Base-by-base conservation (phyloP, 2,113 vertebrate genomes). In the Urocolius indicus region DNA sequence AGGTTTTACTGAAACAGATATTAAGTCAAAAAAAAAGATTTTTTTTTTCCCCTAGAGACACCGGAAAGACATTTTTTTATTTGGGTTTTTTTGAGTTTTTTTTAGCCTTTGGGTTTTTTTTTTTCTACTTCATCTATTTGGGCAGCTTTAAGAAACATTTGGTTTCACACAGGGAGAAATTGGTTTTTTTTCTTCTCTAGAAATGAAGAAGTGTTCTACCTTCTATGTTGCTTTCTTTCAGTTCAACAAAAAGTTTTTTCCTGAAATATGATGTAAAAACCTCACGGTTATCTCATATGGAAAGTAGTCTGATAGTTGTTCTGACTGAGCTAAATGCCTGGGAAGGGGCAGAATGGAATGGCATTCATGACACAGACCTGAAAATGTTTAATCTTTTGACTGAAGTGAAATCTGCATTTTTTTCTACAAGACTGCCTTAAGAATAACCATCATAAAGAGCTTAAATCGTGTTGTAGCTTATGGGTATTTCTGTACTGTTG, bases 401-500 rank as follows among this genome's bases (percentile, higher is more conserved):
- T 80, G 48, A 89, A 83, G 22, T 84, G 81, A 91, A 91, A 76
- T 71, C 69, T 72, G 5, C 15, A 15, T 78, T 93, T 95, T 95
- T 41, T 87, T 88, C 74, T 84, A 21, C 54, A 75, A 78, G 30
- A 24, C 41, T 93, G 36, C 58, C 54, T 74, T 79, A 84, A 76
- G 55, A n/a, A 45, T 48, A 95, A 46, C 32, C 45, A 57, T 66
- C 78, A 72, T 22, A 80, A 93, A 89, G 48, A 74, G 46, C 85
- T 90, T 91, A 79, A 88, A 92, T 91, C 66, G 49, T 63, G 22
- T 61, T 68, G 45, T 92, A 87, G 36, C 49, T 96, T 71, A 52
- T 68, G 73, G 73, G 66, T 77, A 89, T 94, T 95, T 96, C 90
- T 89, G 38, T 96, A 82, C 61, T 89, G 68, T 88, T 94, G 59